These are phyloP conservation scores for Eudemis profundana DNA, from an alignment of 2,888 invertebrate genomes.

Conservation along the genomic window DNA sequence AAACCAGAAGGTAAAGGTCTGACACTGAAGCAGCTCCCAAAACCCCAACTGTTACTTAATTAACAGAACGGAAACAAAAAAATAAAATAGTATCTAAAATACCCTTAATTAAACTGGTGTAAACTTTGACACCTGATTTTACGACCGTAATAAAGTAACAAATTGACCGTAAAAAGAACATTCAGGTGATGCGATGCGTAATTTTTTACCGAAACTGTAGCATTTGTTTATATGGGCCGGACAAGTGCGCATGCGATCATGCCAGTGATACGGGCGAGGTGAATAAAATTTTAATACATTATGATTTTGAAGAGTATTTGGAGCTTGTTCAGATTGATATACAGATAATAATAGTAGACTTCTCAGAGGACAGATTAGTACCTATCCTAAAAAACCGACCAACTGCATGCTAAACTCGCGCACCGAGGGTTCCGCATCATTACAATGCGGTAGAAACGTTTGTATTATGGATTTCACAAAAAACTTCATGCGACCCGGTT, in stretches of 20 bases:
- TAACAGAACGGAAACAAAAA: conserved; percentile 37
- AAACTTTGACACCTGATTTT: conserved; percentile 69
- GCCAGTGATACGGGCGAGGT: conserved; percentile 59
- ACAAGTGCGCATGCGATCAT: conserved; percentile 57
- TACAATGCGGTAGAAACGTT: too few relatives aligned
- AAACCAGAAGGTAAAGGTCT: not conserved
- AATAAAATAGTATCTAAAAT: conserved; percentile 33
- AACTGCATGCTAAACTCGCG: too few relatives aligned
- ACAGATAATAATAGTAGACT: too few relatives aligned
- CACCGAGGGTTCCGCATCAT: too few relatives aligned
- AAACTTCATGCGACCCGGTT: too few relatives aligned
- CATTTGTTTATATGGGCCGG: conserved; percentile 57
- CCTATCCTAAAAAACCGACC: too few relatives aligned
- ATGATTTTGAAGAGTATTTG: conserved; percentile 36
- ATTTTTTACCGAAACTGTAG: conserved; percentile 57
- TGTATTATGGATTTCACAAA: too few relatives aligned
- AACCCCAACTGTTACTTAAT: conserved; percentile 21
- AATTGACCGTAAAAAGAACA: conserved; percentile 63
- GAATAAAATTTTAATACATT: conserved; percentile 63
- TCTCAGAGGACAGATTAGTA: too few relatives aligned
- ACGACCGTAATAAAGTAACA: conserved; percentile 61
- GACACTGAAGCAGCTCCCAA: conserved; percentile 9
- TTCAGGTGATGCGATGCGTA: conserved; percentile 52
- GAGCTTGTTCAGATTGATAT: conserved; percentile 34
- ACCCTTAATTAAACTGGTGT: conserved; percentile 52